Percentiles rank a stretch among this genome's conserved stretches.
phyloP scores from a whole-genome alignment of 2,888 invertebrate species.

The Physocephala rufipes region DNA sequence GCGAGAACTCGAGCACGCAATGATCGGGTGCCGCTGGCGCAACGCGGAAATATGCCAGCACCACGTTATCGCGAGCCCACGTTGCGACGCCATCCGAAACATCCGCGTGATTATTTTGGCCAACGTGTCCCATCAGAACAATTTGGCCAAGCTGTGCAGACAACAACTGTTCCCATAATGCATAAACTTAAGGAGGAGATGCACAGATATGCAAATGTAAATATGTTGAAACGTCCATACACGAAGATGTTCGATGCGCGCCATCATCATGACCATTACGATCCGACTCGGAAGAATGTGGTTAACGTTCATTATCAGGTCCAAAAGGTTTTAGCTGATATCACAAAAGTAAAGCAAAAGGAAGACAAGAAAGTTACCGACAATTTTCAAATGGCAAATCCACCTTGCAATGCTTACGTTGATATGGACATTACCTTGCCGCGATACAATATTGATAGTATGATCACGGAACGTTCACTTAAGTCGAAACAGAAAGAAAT shows the following conservation, averaged over 20 bases:
- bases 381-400: conserved; percentile 54
- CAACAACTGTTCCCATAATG: conserved; percentile 50
- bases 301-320: conserved; percentile 59
- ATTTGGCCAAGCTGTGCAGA: conserved; percentile 51
- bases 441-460: conserved; percentile 48
- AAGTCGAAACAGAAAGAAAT: conserved; percentile 13
- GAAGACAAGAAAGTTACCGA: conserved; percentile 21
- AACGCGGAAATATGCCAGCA: conserved; percentile 61
- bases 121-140: conserved; percentile 52
- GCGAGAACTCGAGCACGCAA: background rate
- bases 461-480: conserved; percentile 47
- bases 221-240: conserved; percentile 48
- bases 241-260: conserved; percentile 56
- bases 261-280: conserved; percentile 63
- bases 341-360: conserved; percentile 41
- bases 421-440: conserved; percentile 53
- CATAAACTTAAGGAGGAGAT: conserved; percentile 50
- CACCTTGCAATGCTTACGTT: conserved; percentile 51
- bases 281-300: conserved; percentile 55
- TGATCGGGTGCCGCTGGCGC: conserved; percentile 40
- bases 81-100: conserved; percentile 55
- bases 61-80: conserved; percentile 59
- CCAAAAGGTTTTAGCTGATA: conserved; percentile 52
- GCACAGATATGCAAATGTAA: conserved; percentile 52
- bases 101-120: conserved; percentile 52